Base-by-base conservation (phyloP, 1,140 invertebrate genomes). In the Micrasema longulum region DNA sequence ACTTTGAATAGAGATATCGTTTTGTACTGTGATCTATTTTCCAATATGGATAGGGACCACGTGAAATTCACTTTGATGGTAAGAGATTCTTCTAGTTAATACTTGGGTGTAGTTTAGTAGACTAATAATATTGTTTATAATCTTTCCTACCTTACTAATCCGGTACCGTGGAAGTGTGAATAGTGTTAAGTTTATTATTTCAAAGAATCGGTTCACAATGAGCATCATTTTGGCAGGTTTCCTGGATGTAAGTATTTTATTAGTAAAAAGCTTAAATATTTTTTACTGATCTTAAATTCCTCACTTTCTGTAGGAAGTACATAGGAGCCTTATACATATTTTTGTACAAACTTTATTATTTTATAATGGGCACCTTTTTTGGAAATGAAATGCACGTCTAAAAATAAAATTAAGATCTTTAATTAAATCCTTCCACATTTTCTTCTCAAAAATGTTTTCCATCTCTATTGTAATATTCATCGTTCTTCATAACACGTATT, bases 171-270 rank as follows among this genome's bases (percentile, higher is more conserved):
- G 45, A 64, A 48, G 0, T n/a, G 64, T 67, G 36, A 26, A 41
- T 38, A 31, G 65, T 68, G 50, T 55, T 26, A 7, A 55, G 50
- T 67, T 67, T 12, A 35, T n/a, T 41, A 41, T 68, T 41, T 55
- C 47, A 52, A 66, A 36, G 20, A 53, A 43, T 26, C 16, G 31
- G 18, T 5, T n/a, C 5, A 43, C 55, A 36, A 73, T 73, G 72
- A 69, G 72, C 72, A 69, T 73, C 55, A 69, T 73, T 31, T 55
- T 73, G 36, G 72, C 72, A 52, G 72, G 72, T 35, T 73, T 73
- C 47, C 31, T 73, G 26, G 72, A 73, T 26, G 72, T 73, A 36
- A 73, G 72, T 73, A 73, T 31, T 43, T 18, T n/a, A n/a, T n/a
- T n/a, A n/a, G n/a, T n/a, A n/a, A n/a, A n/a, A n/a, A n/a, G n/a